A percentile compares a stretch with the other conserved stretches of the same genome.
Conservation (phyloP, 2,113 vertebrate genomes). For the Cavia aperea region DNA sequence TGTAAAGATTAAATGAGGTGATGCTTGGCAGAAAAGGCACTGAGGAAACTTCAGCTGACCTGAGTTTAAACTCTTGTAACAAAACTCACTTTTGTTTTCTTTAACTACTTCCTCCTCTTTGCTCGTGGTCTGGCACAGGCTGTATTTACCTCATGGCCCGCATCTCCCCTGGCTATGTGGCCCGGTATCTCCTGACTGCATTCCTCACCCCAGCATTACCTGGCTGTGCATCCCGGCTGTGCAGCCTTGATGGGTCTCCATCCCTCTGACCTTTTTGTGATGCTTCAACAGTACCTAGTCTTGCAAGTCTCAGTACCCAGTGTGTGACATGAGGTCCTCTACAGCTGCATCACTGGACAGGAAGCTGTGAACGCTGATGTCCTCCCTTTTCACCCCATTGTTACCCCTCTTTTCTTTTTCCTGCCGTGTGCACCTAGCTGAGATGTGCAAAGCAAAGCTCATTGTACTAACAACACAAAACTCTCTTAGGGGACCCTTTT, state of each 20-base stretch:
- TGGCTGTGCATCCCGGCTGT: background rate
- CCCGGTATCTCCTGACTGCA: background rate
- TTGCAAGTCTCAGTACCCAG: background rate
- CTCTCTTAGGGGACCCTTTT: no score
- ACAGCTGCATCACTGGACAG: background rate
- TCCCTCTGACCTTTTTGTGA: background rate
- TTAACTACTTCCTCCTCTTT: background rate
- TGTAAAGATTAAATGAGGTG: background rate
- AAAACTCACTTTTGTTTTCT: background rate
- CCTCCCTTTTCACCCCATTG: rapidly evolving
- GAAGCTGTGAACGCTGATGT: background rate
- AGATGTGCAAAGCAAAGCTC: background rate
- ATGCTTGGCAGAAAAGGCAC: background rate
- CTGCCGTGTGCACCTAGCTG: background rate
- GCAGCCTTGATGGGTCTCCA: background rate
- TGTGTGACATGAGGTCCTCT: background rate
- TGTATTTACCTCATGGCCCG: background rate
- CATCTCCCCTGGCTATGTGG: background rate
- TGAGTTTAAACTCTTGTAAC: background rate
- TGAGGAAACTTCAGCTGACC: background rate
- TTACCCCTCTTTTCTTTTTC: background rate
- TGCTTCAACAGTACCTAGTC: background rate
- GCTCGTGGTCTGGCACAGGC: background rate
- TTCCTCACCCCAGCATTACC: background rate
- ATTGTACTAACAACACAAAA: background rate